Percentiles rank a stretch among this genome's conserved stretches.
phyloP scores from a whole-genome alignment of 2,797 vertebrate species.

The Acipenser ruthenus region DNA sequence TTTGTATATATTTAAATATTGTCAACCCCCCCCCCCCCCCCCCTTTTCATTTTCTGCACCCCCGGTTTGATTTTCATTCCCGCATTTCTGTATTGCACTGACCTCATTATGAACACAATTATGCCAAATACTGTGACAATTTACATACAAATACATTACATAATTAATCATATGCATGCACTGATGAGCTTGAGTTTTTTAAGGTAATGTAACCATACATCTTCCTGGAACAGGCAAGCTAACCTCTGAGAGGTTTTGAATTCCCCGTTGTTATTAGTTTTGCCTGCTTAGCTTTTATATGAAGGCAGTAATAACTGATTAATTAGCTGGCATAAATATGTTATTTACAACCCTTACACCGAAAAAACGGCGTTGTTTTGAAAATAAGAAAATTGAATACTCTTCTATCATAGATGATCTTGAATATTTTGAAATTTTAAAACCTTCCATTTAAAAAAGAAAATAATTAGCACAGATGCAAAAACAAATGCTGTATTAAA shows the following conservation, averaged over 20 bases:
- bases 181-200: conserved; percentile 6
- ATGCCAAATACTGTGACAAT: conserved; percentile 12
- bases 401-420: too few species aligned
- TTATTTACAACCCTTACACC: too few species aligned
- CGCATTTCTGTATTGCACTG: not conserved
- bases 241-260: not conserved
- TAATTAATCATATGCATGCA: conserved; percentile 6
- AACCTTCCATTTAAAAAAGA: too few species aligned
- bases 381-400: too few species aligned
- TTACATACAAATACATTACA: conserved; percentile 11
- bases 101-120: conserved; percentile 7
- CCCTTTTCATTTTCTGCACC: too few species aligned
- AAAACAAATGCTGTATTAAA: too few species aligned
- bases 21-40: too few species aligned
- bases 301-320: not conserved
- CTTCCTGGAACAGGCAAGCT: conserved; percentile 6
- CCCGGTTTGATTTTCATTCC: too few species aligned
- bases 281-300: not conserved
- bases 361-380: too few species aligned
- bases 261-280: not conserved
- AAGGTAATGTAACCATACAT: conserved; percentile 8
- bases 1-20: too few species aligned
- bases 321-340: not conserved
- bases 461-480: too few species aligned
- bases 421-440: too few species aligned